Percentiles rank a stretch among this genome's conserved stretches.
These are phyloP conservation scores for Acropora tenuis DNA, from an alignment of 64 coral and sea anemone genomes.

Conservation along the genomic window DNA sequence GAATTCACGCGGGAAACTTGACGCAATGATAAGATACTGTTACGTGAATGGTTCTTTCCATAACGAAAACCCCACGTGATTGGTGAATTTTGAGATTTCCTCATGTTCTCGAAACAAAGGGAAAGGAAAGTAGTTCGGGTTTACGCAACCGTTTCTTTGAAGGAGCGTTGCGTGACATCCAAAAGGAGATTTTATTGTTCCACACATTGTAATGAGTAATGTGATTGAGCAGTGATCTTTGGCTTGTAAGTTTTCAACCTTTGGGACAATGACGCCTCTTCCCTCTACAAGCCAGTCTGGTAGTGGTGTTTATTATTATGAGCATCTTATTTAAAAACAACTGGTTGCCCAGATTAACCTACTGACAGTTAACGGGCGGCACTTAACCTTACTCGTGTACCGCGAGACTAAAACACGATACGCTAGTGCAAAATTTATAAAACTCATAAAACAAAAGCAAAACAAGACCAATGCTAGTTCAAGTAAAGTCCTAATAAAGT, in stretches of 20 bases:
- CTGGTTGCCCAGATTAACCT: too few relatives aligned
- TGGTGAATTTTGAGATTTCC: neutral
- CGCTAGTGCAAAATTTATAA: too few relatives aligned
- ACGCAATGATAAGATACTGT: neutral
- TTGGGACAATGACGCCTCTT: constrained; percentile 8
- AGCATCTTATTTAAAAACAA: too few relatives aligned
- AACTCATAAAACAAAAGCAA: too few relatives aligned
- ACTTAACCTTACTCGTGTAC: too few relatives aligned
- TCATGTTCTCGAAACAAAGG: too few relatives aligned
- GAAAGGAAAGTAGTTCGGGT: neutral
- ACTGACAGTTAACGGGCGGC: too few relatives aligned
- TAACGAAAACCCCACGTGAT: neutral
- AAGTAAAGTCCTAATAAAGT: too few relatives aligned
- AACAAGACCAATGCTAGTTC: too few relatives aligned
- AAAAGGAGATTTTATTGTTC: too few relatives aligned
- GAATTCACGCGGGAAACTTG: neutral
- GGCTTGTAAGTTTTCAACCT: neutral
- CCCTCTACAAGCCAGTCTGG: constrained; percentile 21
- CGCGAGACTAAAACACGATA: too few relatives aligned
- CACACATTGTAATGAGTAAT: constrained; percentile 7
- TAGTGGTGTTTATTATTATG: too few relatives aligned
- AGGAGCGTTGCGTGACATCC: neutral
- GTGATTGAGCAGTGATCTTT: constrained; percentile 3
- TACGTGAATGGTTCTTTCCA: neutral
- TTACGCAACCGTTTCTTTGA: neutral